Base-by-base conservation (phyloP, 2,113 vertebrate species). In the Microtus montanus region DNA sequence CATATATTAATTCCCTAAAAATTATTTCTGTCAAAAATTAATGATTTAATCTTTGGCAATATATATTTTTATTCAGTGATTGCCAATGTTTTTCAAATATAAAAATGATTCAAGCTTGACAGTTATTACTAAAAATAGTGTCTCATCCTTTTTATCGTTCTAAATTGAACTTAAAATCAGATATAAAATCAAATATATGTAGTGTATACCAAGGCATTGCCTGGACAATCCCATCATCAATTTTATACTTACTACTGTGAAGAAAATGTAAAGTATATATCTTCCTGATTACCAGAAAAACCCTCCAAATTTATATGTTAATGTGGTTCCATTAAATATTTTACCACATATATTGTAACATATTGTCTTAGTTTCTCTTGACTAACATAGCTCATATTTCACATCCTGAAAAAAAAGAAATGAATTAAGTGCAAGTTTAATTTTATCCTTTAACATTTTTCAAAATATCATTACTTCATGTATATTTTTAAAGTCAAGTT, bases 101-200 rank as follows among this genome's bases (percentile, higher is more conserved):
- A 1, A 11, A 63, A 90, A 89, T 64, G 38, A 73, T 30, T 94
- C 38, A 70, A 38, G 49, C 0, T 89, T 91, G 77, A 17, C 24
- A 87, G 14, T 70, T 66, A 90, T 33, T 24, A 94, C 20, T 2
- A 26, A 74, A 78, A 68, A 87, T 77, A 1, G 71, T 74, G 58
- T 0, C 28, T 92, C 5, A 30, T 49, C n/a, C 35, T 88, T 64
- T 61, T 80, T 44, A 2, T 54, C 54, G n/a, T 78, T 79, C 7
- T 19, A 35, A 20, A 87, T 35, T 22, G 8, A 92, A 73, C 78
- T 95, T 66, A 89, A 95, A 93, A 47, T 71, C 58, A 63, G 10
- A 82, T 90, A 24, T 70, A 70, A 70, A 70, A 70, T 70, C 33
- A 70, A 35, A 19, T 68, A 75, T 92, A 10, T 77, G 20, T 77